Conservation (phyloP, 2,888 invertebrate species). For the Archips crataeganus region DNA sequence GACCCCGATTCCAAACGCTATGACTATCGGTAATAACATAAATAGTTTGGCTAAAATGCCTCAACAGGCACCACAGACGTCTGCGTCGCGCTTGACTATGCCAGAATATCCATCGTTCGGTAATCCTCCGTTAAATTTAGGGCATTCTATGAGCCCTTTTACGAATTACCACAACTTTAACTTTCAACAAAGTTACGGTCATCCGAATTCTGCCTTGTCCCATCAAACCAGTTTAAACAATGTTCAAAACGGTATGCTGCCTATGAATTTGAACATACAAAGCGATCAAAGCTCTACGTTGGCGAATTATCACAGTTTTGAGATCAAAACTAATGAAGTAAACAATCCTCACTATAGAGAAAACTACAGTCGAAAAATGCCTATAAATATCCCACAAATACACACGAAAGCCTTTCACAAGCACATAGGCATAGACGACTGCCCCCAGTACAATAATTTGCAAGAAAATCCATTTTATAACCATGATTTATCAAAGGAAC, state of each 20-base stretch:
- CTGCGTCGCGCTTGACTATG: conserved; percentile 59
- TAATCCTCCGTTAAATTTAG: conserved; percentile 56
- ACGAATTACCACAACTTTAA: conserved; percentile 61
- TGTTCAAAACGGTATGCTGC: conserved; percentile 59
- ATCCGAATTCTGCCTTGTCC: conserved; percentile 51
- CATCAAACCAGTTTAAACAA: conserved; percentile 53
- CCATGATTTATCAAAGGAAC: conserved; percentile 52
- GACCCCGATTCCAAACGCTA: conserved; percentile 59
- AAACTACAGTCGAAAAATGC: conserved; percentile 49
- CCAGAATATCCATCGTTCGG: conserved; percentile 63
- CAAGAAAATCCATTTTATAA: conserved; percentile 48
- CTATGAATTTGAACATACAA: conserved; percentile 66
- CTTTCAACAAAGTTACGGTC: conserved; percentile 55
- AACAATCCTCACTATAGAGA: conserved; percentile 42
- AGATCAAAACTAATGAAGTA: conserved; percentile 46
- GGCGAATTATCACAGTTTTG: conserved; percentile 49
- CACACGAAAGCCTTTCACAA: conserved; percentile 60
- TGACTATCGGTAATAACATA: conserved; percentile 64
- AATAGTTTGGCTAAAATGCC: conserved; percentile 66
- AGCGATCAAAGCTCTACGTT: conserved; percentile 50
- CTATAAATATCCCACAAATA: conserved; percentile 64
- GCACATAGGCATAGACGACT: conserved; percentile 48
- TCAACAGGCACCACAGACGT: conserved; percentile 56
- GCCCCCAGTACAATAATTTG: conserved; percentile 33
- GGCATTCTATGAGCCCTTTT: conserved; percentile 58